Evolutionary conservation across 37 sponge, comb jelly and placozoan species (phyloP).

Genomic region (Aphrocallistes beatrix): DNA sequence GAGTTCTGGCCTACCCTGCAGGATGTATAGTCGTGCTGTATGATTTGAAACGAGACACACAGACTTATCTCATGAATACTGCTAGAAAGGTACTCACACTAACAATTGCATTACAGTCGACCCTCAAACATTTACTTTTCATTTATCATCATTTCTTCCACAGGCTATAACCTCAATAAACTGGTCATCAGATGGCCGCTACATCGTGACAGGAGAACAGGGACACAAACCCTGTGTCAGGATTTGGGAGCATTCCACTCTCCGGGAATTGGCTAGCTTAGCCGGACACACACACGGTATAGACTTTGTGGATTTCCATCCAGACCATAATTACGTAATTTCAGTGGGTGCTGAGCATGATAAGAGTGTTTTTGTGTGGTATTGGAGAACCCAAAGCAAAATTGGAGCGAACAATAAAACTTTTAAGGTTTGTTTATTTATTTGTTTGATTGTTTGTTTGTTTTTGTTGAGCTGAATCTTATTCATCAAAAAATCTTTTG

Average conservation of each 20-base stretch:
- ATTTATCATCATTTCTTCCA: too few species aligned
- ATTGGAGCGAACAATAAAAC: not conserved
- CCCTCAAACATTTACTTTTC: too few species aligned
- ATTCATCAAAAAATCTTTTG: too few species aligned
- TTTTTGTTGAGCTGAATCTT: too few species aligned
- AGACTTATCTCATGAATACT: not conserved
- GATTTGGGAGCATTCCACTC: not conserved
- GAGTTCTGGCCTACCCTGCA: not conserved
- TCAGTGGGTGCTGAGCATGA: constrained; percentile 8
- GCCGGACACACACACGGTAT: not conserved
- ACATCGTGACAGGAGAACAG: constrained; percentile 3
- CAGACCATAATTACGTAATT: not conserved
- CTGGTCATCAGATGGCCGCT: not conserved
- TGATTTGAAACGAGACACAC: not conserved
- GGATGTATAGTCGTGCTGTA: constrained; percentile 1
- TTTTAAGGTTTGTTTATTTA: not conserved
- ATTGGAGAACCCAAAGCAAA: not conserved
- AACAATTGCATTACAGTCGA: too few species aligned
- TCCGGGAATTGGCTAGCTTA: not conserved
- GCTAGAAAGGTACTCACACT: constrained; percentile 8
- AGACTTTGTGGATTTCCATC: not conserved
- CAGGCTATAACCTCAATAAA: not conserved
- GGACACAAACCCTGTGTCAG: not conserved
- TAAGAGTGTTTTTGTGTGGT: constrained; percentile 13
- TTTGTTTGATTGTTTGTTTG: too few species aligned